Percentiles rank a stretch among this genome's conserved stretches.
Conservation (phyloP, 2,888 invertebrate genomes). For the Galerucella calmariensis region DNA sequence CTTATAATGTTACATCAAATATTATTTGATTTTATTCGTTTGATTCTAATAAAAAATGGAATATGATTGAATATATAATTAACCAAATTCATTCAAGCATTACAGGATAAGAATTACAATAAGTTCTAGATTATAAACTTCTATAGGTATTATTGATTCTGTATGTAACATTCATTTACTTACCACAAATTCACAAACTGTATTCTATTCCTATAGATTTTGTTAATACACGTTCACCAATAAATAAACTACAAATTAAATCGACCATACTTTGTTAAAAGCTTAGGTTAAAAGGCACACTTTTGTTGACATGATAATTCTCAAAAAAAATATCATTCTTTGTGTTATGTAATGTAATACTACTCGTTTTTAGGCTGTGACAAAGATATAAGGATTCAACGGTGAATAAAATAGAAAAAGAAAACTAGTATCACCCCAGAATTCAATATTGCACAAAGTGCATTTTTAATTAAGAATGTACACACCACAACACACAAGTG, state of each 20-base stretch:
- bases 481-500: neutral
- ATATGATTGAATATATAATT: neutral
- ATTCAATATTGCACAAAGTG: neutral
- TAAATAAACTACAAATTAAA: neutral
- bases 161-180: neutral
- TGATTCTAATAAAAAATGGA: neutral
- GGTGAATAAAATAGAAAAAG: neutral
- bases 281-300: neutral
- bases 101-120: neutral
- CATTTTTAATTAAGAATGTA: neutral
- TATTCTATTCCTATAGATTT: neutral
- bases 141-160: neutral
- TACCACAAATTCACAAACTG: slow-evolving; percentile 1
- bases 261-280: neutral
- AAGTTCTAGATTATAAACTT: neutral
- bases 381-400: neutral
- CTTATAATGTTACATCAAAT: slow-evolving; percentile 2
- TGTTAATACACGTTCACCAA: neutral
- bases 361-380: neutral
- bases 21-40: neutral
- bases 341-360: neutral
- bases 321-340: neutral
- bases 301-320: neutral
- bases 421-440: neutral
- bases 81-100: neutral